Evolutionary conservation across 2,888 invertebrate species (phyloP).

Genomic region (Cheilosia vernalis): DNA sequence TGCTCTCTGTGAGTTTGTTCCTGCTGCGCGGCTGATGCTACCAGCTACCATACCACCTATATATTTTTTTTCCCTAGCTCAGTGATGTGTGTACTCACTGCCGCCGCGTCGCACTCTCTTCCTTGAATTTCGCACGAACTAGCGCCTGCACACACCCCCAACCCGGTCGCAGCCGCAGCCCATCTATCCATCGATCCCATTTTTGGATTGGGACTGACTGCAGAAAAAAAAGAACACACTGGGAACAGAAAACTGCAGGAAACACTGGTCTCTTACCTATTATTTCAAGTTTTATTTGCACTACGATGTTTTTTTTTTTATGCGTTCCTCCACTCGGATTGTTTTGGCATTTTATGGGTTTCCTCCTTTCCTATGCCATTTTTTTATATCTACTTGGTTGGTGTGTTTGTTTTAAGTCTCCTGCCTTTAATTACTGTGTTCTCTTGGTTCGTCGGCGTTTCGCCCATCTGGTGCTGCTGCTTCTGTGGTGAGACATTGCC

Average conservation of each 20-base stretch:
- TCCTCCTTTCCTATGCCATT: slow-evolving; percentile 54
- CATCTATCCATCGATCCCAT: slow-evolving; percentile 71
- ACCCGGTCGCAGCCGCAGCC: slow-evolving; percentile 36
- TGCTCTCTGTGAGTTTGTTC: slow-evolving; percentile 69
- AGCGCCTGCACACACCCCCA: slow-evolving; percentile 28
- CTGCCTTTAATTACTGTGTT: slow-evolving; percentile 42
- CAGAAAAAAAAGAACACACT: slow-evolving; percentile 43
- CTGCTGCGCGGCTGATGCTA: slow-evolving; percentile 72
- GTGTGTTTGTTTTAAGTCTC: slow-evolving; percentile 39
- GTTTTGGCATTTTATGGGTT: slow-evolving; percentile 73
- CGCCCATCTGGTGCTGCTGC: slow-evolving; percentile 22
- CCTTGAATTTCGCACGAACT: slow-evolving; percentile 55
- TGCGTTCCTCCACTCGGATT: slow-evolving; percentile 30
- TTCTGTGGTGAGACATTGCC: slow-evolving; percentile 5
- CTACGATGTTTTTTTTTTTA: slow-evolving; percentile 22
- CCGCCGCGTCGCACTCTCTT: slow-evolving; percentile 35
- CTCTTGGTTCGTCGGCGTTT: slow-evolving; percentile 23
- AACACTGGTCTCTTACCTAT: slow-evolving; percentile 32
- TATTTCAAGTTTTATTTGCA: slow-evolving; percentile 22
- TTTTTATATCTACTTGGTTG: slow-evolving; percentile 13
- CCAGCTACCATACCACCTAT: slow-evolving; percentile 46
- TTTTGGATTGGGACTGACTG: slow-evolving; percentile 61
- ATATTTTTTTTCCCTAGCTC: slow-evolving; percentile 37
- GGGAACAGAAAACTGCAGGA: slow-evolving; percentile 56
- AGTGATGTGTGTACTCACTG: slow-evolving; percentile 43